Base-by-base conservation (phyloP, 2,888 invertebrate genomes). In the Pandemis corylana region DNA sequence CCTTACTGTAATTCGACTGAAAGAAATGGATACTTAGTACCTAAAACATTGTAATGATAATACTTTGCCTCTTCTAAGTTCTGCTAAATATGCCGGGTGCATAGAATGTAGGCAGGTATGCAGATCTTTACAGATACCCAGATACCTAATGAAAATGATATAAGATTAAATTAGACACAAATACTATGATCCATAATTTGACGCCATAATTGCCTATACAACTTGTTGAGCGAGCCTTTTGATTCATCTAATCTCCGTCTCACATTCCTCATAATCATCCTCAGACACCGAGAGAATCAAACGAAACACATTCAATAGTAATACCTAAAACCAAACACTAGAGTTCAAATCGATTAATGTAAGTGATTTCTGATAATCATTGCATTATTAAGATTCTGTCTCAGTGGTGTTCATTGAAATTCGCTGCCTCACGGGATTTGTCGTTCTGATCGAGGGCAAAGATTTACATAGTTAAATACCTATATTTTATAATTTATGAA, bases 381-480 rank as follows among this genome's bases (percentile, higher is more conserved):
- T 77, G 74, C 53, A 75, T 72, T 76, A 72, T 76, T 75, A 77
- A 76, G 78, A 80, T 73, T 77, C 75, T 74, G 78, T 77, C 77
- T 78, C 71, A 36, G 77, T 77, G 74, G 76, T 77, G 78, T 77
- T 79, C 78, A 76, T 80, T 80, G 77, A 79, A 81, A 78, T 80
- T 78, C 71, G 70, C 76, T 77, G 78, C 78, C 81, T 79, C 78
- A 71, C 79, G 81, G 81, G 82, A 82, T 80, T 79, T 80, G 77
- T 78, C 75, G 78, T 78, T 81, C 79, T 80, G 81, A 80, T 81
- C 80, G 76, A 77, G 77, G 79, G 77, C 20, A n/a, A 20, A 20
- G 56, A 56, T 56, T 56, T 53, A 53, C 3, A 15, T 15, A 15
- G 46, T 46, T 46, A 46, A 46, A 12, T 46, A 4, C 10, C 10